phyloP scores from a whole-genome alignment of 2,113 vertebrate genomes.

The Clinocottus analis region DNA sequence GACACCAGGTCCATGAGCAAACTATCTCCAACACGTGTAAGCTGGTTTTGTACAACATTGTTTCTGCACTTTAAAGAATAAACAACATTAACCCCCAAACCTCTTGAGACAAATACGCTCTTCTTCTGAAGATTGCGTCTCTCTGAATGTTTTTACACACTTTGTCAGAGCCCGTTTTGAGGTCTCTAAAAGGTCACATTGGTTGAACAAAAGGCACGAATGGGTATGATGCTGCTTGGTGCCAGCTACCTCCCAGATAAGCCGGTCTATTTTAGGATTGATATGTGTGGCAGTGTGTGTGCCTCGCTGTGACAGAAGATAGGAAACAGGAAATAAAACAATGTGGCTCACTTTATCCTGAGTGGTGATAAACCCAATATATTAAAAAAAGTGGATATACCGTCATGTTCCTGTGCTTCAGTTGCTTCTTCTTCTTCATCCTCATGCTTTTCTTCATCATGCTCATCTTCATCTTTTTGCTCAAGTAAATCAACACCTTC shows the following conservation, averaged over 20 bases:
- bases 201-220: slow-evolving; percentile 42
- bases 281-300: slow-evolving; percentile 41
- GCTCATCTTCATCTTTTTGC: not conserved
- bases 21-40: not conserved
- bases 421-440: slow-evolving; percentile 20
- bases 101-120: not conserved
- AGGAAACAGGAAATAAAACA: not conserved
- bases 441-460: not conserved
- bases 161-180: not conserved
- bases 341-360: not conserved
- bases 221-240: slow-evolving; percentile 29
- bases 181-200: slow-evolving; percentile 29
- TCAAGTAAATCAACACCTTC: slow-evolving; percentile 9
- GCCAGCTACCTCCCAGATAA: slow-evolving; percentile 59
- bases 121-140: not conserved
- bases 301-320: not conserved
- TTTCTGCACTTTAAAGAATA: too few species aligned
- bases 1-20: not conserved
- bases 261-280: slow-evolving; percentile 69
- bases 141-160: not conserved
- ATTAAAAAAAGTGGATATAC: slow-evolving; percentile 10
- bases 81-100: not conserved
- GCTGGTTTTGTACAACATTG: too few species aligned
- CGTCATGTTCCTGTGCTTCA: slow-evolving; percentile 49
- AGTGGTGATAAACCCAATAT: rapidly evolving